Base-by-base conservation (phyloP, 2,888 invertebrate species). In the Drosophila rubida region DNA sequence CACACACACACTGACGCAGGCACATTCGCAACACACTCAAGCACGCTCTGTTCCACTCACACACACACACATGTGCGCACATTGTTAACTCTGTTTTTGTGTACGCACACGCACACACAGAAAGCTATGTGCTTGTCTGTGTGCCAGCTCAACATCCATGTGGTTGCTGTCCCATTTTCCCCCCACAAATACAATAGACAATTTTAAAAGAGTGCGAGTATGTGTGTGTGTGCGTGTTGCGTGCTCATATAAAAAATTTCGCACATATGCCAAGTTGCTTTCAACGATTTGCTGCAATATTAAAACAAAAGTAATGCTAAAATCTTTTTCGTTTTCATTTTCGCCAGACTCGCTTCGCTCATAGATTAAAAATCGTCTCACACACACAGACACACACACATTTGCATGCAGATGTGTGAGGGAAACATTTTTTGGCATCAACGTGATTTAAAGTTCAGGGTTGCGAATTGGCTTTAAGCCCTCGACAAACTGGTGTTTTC, bases 241-340 rank as follows among this genome's bases (percentile, higher is more conserved):
- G 42, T 13, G 54, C 61, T 67, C 59, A 76, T 80, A 75, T 73
- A 73, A 59, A 32, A 72, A 83, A 75, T 66, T 78, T 69, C 70
- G 51, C 76, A 76, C 78, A 80, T 84, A 78, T 74, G 85, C 71
- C 81, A 77, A 75, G 68, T 57, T 70, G 69, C 79, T 74, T 77
- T 82, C 75, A 75, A 41, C 71, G 62, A 71, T 80, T 82, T 78
- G 68, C 65, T 69, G 71, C 71, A 80, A 72, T 77, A 76, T 81
- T 80, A 74, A 79, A 83, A 81, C 66, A 73, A 83, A 80, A 83
- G 67, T 75, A 75, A 78, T 69, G 72, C 57, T 48, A 78, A 69
- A 73, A 63, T 78, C 68, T 64, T 75, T 70, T 73, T 41, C 30
- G 46, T 63, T 69, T 68, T 49, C 25, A 49, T 57, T 63, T 58